These are phyloP conservation scores for Lacanobia wlatinum DNA, from an alignment of 2,888 invertebrate species.

Conservation along the genomic window DNA sequence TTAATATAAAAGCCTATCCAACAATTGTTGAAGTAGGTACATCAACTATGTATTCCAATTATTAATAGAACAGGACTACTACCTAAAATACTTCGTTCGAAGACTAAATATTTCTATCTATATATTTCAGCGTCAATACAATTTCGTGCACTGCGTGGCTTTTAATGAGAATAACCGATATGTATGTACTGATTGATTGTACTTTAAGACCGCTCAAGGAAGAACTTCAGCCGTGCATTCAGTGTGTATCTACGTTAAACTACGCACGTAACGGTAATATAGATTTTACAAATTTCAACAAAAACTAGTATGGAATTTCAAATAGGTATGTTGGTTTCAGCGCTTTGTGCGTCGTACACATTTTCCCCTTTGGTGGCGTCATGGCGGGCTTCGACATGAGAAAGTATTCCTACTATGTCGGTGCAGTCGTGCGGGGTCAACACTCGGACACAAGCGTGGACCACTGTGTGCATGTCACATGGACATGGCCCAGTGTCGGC, in stretches of 20 bases:
- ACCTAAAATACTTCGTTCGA: too few relatives aligned
- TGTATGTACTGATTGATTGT: too few relatives aligned
- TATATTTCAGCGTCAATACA: too few relatives aligned
- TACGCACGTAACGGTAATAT: background rate
- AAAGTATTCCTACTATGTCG: slow-evolving; percentile 17
- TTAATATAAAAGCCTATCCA: slow-evolving; percentile 4
- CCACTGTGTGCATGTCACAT: background rate
- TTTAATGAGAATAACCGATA: too few relatives aligned
- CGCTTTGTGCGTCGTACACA: slow-evolving; percentile 3
- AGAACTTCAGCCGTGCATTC: too few relatives aligned
- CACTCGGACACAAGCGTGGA: background rate
- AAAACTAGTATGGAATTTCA: background rate
- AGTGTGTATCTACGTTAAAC: too few relatives aligned
- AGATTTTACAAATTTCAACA: background rate
- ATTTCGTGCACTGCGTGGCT: too few relatives aligned
- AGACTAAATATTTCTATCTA: too few relatives aligned
- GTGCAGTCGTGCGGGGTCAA: background rate
- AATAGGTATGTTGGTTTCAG: background rate
- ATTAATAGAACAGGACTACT: background rate
- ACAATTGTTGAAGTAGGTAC: background rate
- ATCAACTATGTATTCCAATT: background rate
- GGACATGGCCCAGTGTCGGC: background rate
- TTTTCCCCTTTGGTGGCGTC: background rate
- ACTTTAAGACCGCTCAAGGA: too few relatives aligned
- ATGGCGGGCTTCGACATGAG: background rate